A percentile compares a stretch with the other conserved stretches of the same genome.
Evolutionary conservation across 2,113 vertebrate species (phyloP).

Genomic region (Lampris incognitus): DNA sequence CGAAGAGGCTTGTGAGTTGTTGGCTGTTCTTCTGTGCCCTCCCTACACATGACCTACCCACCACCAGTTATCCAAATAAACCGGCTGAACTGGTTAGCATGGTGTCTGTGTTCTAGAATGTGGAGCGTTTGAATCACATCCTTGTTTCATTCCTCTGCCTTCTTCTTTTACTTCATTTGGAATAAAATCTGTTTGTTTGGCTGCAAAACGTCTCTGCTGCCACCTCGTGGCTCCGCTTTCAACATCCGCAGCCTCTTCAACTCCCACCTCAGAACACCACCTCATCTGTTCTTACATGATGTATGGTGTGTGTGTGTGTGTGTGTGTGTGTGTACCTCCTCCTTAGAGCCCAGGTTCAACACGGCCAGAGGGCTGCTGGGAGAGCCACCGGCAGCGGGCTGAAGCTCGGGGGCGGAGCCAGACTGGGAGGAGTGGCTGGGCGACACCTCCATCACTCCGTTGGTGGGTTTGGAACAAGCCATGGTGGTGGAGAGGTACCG

Average conservation of each 20-base stretch:
- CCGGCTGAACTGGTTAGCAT: not conserved
- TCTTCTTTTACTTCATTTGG: too few species aligned
- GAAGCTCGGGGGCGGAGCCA: conserved; percentile 63
- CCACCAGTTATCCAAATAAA: too few species aligned
- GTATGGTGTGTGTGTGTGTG: conserved; percentile 4
- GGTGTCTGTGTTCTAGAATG: not conserved
- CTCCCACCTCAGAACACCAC: not conserved
- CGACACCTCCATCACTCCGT: conserved; percentile 70
- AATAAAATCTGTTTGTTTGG: too few species aligned
- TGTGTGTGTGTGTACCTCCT: conserved; percentile 66
- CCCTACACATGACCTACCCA: not conserved
- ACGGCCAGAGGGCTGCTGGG: conserved; percentile 73
- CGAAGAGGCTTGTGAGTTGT: conserved; percentile 12
- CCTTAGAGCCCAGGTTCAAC: conserved; percentile 77
- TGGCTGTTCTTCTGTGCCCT: not conserved
- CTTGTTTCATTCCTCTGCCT: too few species aligned
- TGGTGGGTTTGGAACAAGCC: conserved; percentile 76
- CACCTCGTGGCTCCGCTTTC: too few species aligned
- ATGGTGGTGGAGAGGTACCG: conserved; percentile 88
- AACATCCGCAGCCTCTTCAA: too few species aligned
- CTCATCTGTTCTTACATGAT: not conserved
- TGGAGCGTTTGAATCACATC: not conserved
- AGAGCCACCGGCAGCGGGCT: conserved; percentile 73
- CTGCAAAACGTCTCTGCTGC: too few species aligned
- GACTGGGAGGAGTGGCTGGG: conserved; percentile 56